A percentile compares a stretch with the other conserved stretches of the same genome.
Conservation (phyloP, 2,888 invertebrate genomes). For the Spodoptera littoralis region DNA sequence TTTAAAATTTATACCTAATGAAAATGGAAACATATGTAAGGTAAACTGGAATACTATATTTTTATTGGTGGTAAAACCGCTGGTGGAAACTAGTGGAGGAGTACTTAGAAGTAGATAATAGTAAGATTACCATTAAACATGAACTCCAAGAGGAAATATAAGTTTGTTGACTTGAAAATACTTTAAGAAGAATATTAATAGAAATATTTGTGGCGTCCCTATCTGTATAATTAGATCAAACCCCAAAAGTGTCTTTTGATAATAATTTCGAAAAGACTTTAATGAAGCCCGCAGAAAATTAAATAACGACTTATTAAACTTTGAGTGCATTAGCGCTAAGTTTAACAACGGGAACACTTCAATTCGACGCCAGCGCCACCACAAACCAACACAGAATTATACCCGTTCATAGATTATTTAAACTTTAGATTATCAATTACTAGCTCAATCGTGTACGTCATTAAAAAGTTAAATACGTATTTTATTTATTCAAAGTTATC, state of each 20-base stretch:
- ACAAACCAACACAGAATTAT: slow-evolving; percentile 2
- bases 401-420: slow-evolving; percentile 45
- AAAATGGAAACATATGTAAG: no score
- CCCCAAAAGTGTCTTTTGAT: slow-evolving; percentile 52
- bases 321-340: slow-evolving; percentile 60
- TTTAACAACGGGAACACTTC: slow-evolving; percentile 54
- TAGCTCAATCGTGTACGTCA: slow-evolving; percentile 32
- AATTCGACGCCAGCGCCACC: slow-evolving; percentile 15
- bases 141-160: no score
- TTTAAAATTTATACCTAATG: no score
- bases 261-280: slow-evolving; percentile 51
- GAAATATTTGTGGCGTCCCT: slow-evolving; percentile 13
- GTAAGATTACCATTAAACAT: no score
- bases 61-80: no score
- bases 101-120: no score
- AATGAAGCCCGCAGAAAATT: slow-evolving; percentile 53
- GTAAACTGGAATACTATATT: no score
- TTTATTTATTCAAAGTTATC: slow-evolving; percentile 37
- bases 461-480: slow-evolving; percentile 31
- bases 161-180: no score
- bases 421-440: slow-evolving; percentile 61
- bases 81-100: no score
- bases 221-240: slow-evolving; percentile 31
- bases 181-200: no score
- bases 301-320: slow-evolving; percentile 65